Conservation (phyloP, 2,113 vertebrate genomes). For the Poeciliopsis occidentalis region DNA sequence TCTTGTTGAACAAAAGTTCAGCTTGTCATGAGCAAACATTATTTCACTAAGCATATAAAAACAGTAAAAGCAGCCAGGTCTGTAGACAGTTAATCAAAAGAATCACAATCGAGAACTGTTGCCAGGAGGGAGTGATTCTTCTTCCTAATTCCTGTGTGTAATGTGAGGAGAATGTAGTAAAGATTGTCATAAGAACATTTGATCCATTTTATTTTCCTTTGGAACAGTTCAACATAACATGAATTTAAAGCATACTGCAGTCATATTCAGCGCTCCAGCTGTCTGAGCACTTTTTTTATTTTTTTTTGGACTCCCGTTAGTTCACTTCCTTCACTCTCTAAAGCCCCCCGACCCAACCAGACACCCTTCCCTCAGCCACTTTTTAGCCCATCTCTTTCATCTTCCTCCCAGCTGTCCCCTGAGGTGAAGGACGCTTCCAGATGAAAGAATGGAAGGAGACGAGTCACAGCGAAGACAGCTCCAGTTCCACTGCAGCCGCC, state of each 20-base stretch:
- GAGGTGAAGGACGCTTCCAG: conserved; percentile 43
- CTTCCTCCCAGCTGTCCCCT: conserved; percentile 49
- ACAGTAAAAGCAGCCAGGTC: conserved; percentile 15
- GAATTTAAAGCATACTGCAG: background rate
- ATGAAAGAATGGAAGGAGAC: conserved; percentile 58
- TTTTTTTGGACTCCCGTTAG: background rate
- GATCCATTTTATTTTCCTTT: too few relatives aligned
- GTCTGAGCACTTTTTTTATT: background rate
- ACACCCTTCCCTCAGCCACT: conserved; percentile 43
- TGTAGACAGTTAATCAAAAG: background rate
- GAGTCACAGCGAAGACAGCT: conserved; percentile 36
- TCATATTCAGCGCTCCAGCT: background rate
- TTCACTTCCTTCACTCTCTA: conserved; percentile 59
- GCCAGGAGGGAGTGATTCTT: background rate
- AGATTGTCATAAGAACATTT: background rate
- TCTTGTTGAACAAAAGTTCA: conserved; percentile 64
- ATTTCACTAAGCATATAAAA: conserved; percentile 46
- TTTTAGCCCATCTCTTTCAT: conserved; percentile 69
- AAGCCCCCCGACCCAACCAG: conserved; percentile 20
- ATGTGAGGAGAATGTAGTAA: background rate
- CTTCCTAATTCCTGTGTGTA: background rate
- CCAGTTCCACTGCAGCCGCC: conserved; percentile 46
- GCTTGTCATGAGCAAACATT: conserved; percentile 42
- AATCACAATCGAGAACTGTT: background rate
- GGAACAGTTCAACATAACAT: background rate